These are phyloP conservation scores for Manacus vitellinus DNA, from an alignment of 2,113 vertebrate genomes.

Conservation along the genomic window DNA sequence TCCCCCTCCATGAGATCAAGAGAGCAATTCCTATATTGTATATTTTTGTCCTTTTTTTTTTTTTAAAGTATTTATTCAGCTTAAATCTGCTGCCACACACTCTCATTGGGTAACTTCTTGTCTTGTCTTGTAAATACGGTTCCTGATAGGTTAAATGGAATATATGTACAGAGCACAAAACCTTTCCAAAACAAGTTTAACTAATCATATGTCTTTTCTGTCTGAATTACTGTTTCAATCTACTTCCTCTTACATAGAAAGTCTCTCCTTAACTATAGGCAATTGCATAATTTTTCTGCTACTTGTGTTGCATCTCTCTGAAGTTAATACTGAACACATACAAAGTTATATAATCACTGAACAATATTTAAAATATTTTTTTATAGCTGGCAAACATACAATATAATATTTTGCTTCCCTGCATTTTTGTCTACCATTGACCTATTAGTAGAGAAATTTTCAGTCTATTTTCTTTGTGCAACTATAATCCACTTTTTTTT, in stretches of 20 bases:
- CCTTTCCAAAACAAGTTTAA: not conserved
- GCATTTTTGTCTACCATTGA: not conserved
- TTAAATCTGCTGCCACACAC: not conserved
- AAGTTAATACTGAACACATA: not conserved
- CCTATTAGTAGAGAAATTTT: not conserved
- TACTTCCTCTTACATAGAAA: not conserved
- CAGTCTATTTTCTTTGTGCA: not conserved
- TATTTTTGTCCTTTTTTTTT: not conserved
- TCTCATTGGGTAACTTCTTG: not conserved
- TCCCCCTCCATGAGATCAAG: accelerated
- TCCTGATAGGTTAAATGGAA: not conserved
- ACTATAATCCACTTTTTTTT: not conserved
- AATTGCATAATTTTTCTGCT: not conserved
- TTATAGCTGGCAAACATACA: not conserved
- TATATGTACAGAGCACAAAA: not conserved
- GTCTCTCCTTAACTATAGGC: not conserved
- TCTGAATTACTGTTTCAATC: not conserved
- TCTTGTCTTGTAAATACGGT: not conserved
- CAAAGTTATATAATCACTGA: not conserved
- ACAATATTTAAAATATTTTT: not conserved
- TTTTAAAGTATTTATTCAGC: not conserved
- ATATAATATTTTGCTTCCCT: not conserved
- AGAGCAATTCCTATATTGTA: not conserved
- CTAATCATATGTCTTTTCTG: not conserved
- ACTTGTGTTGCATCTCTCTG: not conserved